Base-by-base conservation (phyloP, 2,797 vertebrate genomes). In the Aldrovandia affinis region DNA sequence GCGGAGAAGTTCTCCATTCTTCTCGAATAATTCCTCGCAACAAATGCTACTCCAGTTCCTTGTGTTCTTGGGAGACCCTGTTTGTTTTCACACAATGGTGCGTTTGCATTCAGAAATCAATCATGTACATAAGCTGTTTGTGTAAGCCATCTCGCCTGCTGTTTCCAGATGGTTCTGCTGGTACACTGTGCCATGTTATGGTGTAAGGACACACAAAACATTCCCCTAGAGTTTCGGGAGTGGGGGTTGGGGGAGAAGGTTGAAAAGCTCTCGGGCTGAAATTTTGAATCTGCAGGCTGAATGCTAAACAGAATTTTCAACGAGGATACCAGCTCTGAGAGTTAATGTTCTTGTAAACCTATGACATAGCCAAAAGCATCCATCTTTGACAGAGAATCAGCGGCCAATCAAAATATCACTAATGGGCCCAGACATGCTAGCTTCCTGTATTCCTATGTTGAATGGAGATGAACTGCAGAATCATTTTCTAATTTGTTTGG, bases 321-420 rank as follows among this genome's bases (percentile, higher is more conserved):
- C 68, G 59, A 68, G 61, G 25, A 84, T 68, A 70, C 15, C 82
- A 77, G 30, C 50, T 47, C 28, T 59, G 2, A 44, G 4, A 28
- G 8, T 22, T 3, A 63, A 63, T n/a, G 18, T 63, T 36, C 57
- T 42, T 78, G 39, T 50, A 12, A n/a, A n/a, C 0, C 25, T 50
- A 28, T 57, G 28, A 75, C 7, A n/a, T n/a, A 28, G 80, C 52
- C 30, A 59, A 59, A 80, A 33, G 22, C 77, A 33, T 55, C 30
- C 50, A 55, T n/a, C 22, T 36, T 47, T 79, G 28, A n/a, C 3
- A 33, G 30, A 81, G 42, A 59, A 75, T 20, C 25, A 14, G 12
- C 2, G 39, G 59, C 63, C 65, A 81, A 81, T 75, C 25, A 75
- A 81, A 81, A 44, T 22, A 44, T 20, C 30, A 70, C 30, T 73